phyloP scores from a whole-genome alignment of 1,140 invertebrate species.

The Drosophila kurseongensis region DNA sequence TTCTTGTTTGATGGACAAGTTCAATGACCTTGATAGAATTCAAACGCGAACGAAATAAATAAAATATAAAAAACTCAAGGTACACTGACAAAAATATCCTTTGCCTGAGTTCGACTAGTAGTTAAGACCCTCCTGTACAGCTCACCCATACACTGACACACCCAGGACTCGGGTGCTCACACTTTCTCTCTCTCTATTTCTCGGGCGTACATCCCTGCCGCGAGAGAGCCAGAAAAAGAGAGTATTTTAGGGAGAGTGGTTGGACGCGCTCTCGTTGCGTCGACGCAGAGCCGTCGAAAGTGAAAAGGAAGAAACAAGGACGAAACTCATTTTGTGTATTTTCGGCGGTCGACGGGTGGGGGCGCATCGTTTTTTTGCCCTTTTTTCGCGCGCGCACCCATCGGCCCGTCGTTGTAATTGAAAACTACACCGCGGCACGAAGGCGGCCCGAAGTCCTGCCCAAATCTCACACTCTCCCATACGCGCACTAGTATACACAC shows the following conservation, averaged over 20 bases:
- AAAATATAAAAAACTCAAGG: not conserved
- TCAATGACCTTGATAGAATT: conserved; percentile 8
- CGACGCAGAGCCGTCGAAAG: conserved; percentile 31
- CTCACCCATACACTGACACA: conserved; percentile 3
- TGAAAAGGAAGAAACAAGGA: conserved; percentile 50
- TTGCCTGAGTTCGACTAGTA: not conserved
- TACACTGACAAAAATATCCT: conserved; percentile 16
- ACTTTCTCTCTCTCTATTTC: conserved; percentile 17
- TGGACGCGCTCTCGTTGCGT: conserved; percentile 16
- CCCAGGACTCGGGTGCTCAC: not conserved
- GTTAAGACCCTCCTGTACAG: conserved; percentile 3
- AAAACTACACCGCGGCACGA: conserved; percentile 66
- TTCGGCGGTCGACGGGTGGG: conserved; percentile 59
- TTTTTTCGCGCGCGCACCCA: conserved; percentile 66
- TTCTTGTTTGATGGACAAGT: conserved; percentile 5
- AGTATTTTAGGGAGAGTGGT: conserved; percentile 4
- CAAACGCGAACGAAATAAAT: not conserved
- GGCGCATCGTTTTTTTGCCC: conserved; percentile 60
- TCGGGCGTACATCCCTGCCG: conserved; percentile 9
- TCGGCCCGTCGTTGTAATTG: conserved; percentile 59
- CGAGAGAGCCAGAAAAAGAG: conserved; percentile 6
- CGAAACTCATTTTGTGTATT: conserved; percentile 69
- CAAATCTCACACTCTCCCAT: conserved; percentile 35
- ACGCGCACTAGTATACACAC: conserved; percentile 37
- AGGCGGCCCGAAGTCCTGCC: conserved; percentile 47